These are phyloP conservation scores for Myotis davidii DNA, from an alignment of 2,113 vertebrate genomes.

Conservation along the genomic window DNA sequence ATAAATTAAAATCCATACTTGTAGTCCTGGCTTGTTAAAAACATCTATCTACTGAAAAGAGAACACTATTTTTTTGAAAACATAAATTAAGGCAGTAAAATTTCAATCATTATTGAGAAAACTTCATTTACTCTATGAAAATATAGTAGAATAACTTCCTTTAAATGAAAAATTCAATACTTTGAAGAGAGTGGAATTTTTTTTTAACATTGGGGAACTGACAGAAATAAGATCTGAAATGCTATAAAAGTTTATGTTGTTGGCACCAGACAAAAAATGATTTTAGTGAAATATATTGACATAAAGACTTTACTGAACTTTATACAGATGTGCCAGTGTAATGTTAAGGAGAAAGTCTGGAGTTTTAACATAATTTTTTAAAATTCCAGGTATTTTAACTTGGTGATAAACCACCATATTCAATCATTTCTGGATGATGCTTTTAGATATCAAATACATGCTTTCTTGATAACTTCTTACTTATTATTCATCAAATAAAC, in stretches of 20 bases:
- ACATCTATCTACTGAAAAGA: background rate
- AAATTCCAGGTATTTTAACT: background rate
- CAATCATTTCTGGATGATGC: background rate
- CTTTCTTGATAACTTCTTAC: slow-evolving; percentile 10
- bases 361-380: background rate
- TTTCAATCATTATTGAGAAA: slow-evolving; percentile 35
- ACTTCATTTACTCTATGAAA: background rate
- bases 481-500: slow-evolving; percentile 22
- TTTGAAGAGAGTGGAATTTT: background rate
- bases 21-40: slow-evolving; percentile 10
- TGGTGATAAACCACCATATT: background rate
- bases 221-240: background rate
- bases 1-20: background rate
- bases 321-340: background rate
- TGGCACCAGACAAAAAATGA: slow-evolving; percentile 2
- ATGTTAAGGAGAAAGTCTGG: background rate
- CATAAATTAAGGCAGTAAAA: background rate
- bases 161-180: slow-evolving; percentile 53
- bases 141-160: background rate
- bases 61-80: background rate
- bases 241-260: background rate
- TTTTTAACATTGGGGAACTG: background rate
- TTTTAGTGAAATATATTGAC: slow-evolving; percentile 17
- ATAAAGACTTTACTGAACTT: slow-evolving; percentile 2
- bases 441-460: background rate